Base-by-base conservation (phyloP, 2,797 vertebrate genomes). In the Yasuhikotakia modesta region DNA sequence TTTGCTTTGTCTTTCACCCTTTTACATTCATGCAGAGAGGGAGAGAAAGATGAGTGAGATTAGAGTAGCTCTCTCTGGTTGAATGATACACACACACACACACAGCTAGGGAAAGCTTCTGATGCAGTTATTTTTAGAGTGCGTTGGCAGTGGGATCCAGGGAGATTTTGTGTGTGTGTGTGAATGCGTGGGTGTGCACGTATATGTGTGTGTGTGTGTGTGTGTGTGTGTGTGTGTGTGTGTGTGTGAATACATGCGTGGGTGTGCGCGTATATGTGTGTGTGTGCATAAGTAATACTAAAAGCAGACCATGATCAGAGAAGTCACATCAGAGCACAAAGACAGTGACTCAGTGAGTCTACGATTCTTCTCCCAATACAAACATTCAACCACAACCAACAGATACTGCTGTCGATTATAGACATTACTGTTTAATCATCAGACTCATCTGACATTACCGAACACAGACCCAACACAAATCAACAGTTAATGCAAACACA, bases 91-190 rank as follows among this genome's bases (percentile, higher is more conserved):
- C 14, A 52, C 67, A 46, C 74, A 73, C 64, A 65, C 52, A 67
- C 69, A 70, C 74, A 60, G 70, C 79, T 22, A 75, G 67, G 53
- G 68, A 24, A 55, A 78, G 76, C 75, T 80, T 83, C 75, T 70
- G 83, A 83, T 79, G 66, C 22, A 60, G 66, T 70, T 85, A 85
- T 88, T 87, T 88, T 88, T 87, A 86, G 85, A 84, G 53, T 2
- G 50, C 21, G 64, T 83, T 85, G 85, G 82, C 79, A 84, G 76
- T 70, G 75, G 79, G 68, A 80, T 74, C 75, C 77, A 70, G 77
- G 64, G 70, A 79, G 85, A 72, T 16, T 60, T 58, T 39, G 48
- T 12, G 69, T 43, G 39, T 50, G 58, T 22, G 35, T 19, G 69
- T 48, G 32, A 22, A 32, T 61, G 73, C 46, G 70, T 74, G 67